These are phyloP conservation scores for Sternarchorhynchus goeldii DNA, from an alignment of 2,797 vertebrate genomes.

Conservation along the genomic window DNA sequence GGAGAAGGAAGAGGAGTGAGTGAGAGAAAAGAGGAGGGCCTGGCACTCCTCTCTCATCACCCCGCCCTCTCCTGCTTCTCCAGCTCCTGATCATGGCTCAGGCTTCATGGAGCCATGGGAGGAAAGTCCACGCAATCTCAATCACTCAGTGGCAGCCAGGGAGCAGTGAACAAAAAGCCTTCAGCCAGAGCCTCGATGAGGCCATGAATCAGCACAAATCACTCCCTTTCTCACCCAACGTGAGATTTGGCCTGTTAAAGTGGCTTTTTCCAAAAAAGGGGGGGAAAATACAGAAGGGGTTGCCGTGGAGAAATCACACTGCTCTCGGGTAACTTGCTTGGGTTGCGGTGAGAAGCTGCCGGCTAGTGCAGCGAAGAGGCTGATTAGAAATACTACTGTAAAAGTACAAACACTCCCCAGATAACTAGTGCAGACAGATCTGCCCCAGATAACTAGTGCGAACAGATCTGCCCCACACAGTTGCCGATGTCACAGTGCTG, in stretches of 20 bases:
- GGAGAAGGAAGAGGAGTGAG: neutral
- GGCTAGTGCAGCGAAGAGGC: neutral
- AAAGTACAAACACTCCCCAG: too few relatives aligned
- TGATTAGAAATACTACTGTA: slow-evolving; percentile 21
- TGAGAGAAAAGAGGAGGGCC: neutral
- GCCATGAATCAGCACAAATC: slow-evolving; percentile 54
- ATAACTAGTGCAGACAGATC: too few relatives aligned
- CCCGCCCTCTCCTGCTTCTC: neutral
- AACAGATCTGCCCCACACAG: too few relatives aligned
- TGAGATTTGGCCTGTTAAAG: neutral
- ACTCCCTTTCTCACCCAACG: slow-evolving; percentile 24
- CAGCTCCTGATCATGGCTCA: neutral
- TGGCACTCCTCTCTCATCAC: neutral
- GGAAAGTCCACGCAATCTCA: slow-evolving; percentile 47
- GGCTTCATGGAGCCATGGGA: slow-evolving; percentile 41
- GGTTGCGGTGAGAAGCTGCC: slow-evolving; percentile 8
- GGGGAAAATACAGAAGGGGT: neutral
- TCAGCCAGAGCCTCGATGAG: slow-evolving; percentile 29
- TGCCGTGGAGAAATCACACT: neutral
- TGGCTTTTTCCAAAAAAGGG: slow-evolving; percentile 3
- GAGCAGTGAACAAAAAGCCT: slow-evolving; percentile 42
- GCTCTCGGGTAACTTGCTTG: slow-evolving; percentile 33
- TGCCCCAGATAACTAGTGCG: too few relatives aligned
- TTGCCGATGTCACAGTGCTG: too few relatives aligned
- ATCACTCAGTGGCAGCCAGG: slow-evolving; percentile 49